Evolutionary conservation across 2,113 vertebrate species (phyloP).

Genomic region (Piprites chloris): DNA sequence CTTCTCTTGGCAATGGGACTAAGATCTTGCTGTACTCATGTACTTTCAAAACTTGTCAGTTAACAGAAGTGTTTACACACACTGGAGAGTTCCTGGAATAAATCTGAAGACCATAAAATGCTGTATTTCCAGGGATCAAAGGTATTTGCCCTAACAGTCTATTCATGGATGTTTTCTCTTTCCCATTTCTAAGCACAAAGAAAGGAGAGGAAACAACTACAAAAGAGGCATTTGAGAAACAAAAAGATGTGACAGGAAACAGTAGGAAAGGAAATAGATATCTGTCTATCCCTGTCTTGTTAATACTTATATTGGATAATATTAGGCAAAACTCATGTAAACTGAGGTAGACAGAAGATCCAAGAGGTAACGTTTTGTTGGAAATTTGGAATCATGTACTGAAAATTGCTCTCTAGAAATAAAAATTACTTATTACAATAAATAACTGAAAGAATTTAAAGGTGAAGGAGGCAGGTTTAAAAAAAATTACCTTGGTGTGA

Average conservation of each 20-base stretch:
- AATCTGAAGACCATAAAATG: background rate
- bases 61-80: background rate
- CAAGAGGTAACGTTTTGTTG: background rate
- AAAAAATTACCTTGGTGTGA: background rate
- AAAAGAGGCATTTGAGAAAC: background rate
- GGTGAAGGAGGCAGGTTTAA: background rate
- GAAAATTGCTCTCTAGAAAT: background rate
- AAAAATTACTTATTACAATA: background rate
- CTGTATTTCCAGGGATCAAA: background rate
- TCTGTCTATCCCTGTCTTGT: background rate
- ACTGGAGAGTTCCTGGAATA: background rate
- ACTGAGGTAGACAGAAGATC: background rate
- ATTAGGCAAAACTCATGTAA: background rate
- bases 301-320: background rate
- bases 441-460: background rate
- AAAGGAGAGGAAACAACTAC: background rate
- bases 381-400: background rate
- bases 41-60: background rate
- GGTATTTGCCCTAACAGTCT: background rate
- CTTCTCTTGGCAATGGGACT: background rate
- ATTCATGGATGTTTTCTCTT: background rate
- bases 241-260: background rate
- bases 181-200: background rate
- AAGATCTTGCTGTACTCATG: background rate
- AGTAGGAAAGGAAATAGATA: background rate